Evolutionary conservation across 2,113 vertebrate genomes (phyloP), one percentile per base, ranked within the genome.

Genomic region (Oxygymnocypris stewartii): DNA sequence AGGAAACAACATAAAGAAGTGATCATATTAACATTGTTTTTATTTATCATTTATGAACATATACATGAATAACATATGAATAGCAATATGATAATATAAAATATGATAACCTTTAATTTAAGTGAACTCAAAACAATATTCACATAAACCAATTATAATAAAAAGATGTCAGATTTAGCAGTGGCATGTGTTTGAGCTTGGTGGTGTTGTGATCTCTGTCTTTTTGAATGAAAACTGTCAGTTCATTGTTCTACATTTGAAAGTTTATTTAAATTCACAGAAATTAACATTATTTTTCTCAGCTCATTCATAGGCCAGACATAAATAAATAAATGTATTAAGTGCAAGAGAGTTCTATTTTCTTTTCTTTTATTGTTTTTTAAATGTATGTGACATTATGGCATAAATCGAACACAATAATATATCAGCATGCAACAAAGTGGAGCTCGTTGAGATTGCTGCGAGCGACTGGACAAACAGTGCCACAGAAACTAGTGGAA

Each of bases 401-500:
- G n/a, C n/a, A n/a, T n/a, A n/a, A n/a, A n/a, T n/a, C n/a, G n/a
- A n/a, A n/a, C n/a, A 65, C n/a, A 11, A 40, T 40, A 37, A 73
- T 73, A 20, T 20, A 40, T 49, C 7, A 18, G n/a, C n/a, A 51
- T 54, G 49, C 7, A 5, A 51, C 14, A 77, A 28, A 51, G 4
- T 31, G 47, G 14, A 51, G 8, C 76, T 78, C 16, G 23, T 23
- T 71, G 31, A 37, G 31, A 35, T 35, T 18, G 6, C 14, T 49
- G 44, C 49, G 42, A 77, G 47, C 4, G n/a, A 51, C 44, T 51
- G 25, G 13, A 51, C 75, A 51, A 10, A 57, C 28, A 20, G 14
- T 57, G 35, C 35, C 18, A 37, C 67, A 74, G 37, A 74, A 74
- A 74, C 71, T 44, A 74, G 71, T 74, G 71, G 71, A 44, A 74